Evolutionary conservation across 2,888 invertebrate genomes (phyloP), one percentile per base, ranked within the genome.

Genomic region (Patella caerulea): DNA sequence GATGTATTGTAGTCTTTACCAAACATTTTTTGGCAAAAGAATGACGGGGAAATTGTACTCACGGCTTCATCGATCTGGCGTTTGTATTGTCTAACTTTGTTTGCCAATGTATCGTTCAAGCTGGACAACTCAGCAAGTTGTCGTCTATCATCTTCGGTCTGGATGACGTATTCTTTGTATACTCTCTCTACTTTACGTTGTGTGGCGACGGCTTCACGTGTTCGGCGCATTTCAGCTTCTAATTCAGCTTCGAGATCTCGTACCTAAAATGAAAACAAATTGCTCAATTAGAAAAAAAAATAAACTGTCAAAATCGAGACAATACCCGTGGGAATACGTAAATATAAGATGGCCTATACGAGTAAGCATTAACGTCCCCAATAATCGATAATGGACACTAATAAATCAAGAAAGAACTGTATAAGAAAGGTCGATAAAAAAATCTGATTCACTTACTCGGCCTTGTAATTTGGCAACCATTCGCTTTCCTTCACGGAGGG

Each of bases 51-150:
- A 45, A 45, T 45, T 45, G 45, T 74, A 90, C 91, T 87, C 83
- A 91, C 91, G 70, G 91, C 89, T 83, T 92, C 91, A 77, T 91
- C 91, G 76, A 91, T 86, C 86, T 91, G 91, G 79, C 92, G 84
- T 84, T 89, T 91, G 86, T 90, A 90, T 75, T 89, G 86, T 84
- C 89, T 91, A 84, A 90, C 82, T 82, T 89, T 89, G 76, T 89
- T 84, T 81, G 81, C 85, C 78, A 91, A 85, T 77, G 88, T 89
- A 78, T 91, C 91, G 83, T 86, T 86, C 72, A 88, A 79, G 76
- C 91, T 89, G 34, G 80, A 79, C 65, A 90, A 84, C 79, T 92
- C 92, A 54, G 86, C 84, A 71, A 89, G 83, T 78, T 87, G 83
- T 72, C 91, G 86, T 56, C 88, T 86, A 83, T 91, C 91, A 71